A percentile compares a stretch with the other conserved stretches of the same genome.
Conservation (phyloP, 2,888 invertebrate genomes). For the Tipula vernalis region DNA sequence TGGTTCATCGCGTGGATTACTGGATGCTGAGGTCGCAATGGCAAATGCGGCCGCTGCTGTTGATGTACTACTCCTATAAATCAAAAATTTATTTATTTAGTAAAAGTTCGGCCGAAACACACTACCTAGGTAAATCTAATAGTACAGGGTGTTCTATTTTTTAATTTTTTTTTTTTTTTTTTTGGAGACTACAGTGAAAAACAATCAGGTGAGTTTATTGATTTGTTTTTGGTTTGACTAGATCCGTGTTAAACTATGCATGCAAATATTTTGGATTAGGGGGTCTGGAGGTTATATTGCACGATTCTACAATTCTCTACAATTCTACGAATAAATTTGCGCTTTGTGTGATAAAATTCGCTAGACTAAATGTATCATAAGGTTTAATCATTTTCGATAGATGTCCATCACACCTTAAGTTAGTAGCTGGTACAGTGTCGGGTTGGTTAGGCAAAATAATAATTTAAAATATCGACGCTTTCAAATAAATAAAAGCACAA, state of each 20-base stretch:
- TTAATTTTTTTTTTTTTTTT: neutral
- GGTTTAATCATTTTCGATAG: neutral
- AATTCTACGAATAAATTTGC: neutral
- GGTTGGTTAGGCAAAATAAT: neutral
- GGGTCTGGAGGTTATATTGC: neutral
- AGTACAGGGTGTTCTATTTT: neutral
- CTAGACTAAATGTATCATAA: neutral
- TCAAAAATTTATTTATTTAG: neutral
- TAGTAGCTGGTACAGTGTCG: neutral
- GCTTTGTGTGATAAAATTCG: neutral
- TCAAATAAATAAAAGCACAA: neutral
- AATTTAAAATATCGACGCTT: neutral
- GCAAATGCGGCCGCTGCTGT: constrained; percentile 85
- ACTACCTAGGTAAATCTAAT: neutral
- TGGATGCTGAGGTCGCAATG: constrained; percentile 78
- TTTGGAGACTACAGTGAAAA: neutral
- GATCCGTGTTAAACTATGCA: neutral
- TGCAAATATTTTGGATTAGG: constrained; percentile 12
- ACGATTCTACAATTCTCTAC: neutral
- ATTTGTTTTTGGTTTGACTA: neutral
- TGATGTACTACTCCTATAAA: constrained; percentile 63
- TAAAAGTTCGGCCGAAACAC: neutral
- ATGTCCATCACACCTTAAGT: neutral
- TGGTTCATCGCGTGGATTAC: constrained; percentile 57
- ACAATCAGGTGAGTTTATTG: neutral